These are phyloP conservation scores for Amorpha juglandis DNA, from an alignment of 2,888 invertebrate genomes.

Conservation along the genomic window DNA sequence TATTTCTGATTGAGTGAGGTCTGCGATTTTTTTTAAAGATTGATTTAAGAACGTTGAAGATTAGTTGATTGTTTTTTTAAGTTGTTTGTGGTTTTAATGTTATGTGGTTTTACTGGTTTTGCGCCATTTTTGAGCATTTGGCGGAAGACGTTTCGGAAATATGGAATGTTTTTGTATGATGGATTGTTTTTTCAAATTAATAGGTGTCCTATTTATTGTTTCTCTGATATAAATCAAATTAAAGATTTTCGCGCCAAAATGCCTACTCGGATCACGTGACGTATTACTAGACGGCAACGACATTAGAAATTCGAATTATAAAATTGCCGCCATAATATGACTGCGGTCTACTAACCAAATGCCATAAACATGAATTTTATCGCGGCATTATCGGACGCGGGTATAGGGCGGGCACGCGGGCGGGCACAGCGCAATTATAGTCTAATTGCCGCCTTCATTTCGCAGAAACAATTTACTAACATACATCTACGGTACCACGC, in stretches of 20 bases:
- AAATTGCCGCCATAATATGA: slow-evolving; percentile 2
- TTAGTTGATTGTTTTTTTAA: slow-evolving; percentile 15
- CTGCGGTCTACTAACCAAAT: slow-evolving; percentile 9
- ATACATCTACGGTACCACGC: slow-evolving; percentile 47
- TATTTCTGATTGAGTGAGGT: slow-evolving; percentile 76
- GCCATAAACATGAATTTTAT: slow-evolving; percentile 37
- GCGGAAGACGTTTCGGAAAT: slow-evolving; percentile 1
- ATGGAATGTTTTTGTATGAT: slow-evolving; percentile 4
- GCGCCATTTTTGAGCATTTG: neutral
- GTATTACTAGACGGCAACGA: neutral
- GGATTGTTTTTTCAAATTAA: slow-evolving; percentile 22
- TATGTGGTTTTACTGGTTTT: neutral
- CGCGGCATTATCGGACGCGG: slow-evolving; percentile 38
- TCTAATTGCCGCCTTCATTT: slow-evolving; percentile 59
- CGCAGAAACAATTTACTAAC: slow-evolving; percentile 59
- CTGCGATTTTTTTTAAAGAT: slow-evolving; percentile 34
- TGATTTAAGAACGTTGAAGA: slow-evolving; percentile 21
- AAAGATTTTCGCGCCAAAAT: neutral
- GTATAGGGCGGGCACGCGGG: slow-evolving; percentile 35
- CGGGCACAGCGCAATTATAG: slow-evolving; percentile 51
- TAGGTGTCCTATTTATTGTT: slow-evolving; percentile 13
- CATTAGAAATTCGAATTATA: slow-evolving; percentile 22
- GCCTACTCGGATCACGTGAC: neutral
- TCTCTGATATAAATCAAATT: slow-evolving; percentile 3
- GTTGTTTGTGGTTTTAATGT: neutral